Evolutionary conservation across 2,797 vertebrate species (phyloP).

Genomic region (Tangara arthus): DNA sequence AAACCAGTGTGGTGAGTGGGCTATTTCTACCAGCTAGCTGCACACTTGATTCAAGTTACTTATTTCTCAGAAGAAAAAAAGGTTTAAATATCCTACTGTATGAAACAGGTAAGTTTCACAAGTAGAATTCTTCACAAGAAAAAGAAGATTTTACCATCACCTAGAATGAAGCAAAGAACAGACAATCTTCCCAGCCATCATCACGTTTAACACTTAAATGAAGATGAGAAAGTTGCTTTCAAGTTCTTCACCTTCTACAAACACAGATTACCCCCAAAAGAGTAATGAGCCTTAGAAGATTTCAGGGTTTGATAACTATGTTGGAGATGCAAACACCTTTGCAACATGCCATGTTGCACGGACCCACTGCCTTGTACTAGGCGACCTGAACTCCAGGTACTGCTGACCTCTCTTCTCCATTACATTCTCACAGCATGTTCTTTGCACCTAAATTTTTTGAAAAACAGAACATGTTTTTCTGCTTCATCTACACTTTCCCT

Average conservation of each 20-base stretch:
- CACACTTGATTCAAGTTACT: not conserved
- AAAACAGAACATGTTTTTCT: not conserved
- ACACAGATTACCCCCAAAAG: not conserved
- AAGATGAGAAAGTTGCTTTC: not conserved
- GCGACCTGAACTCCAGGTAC: not conserved
- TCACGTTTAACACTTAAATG: not conserved
- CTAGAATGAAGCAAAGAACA: not conserved
- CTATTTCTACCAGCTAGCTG: not conserved
- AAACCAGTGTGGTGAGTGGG: not conserved
- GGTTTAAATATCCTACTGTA: not conserved
- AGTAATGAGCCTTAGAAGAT: not conserved
- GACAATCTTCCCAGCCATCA: not conserved
- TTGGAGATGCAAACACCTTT: not conserved
- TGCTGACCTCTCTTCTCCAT: not conserved
- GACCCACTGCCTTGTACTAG: not conserved
- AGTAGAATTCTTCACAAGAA: not conserved
- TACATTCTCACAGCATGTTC: not conserved
- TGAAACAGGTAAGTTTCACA: not conserved
- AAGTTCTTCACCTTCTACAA: not conserved
- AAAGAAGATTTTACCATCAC: not conserved
- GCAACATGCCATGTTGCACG: not conserved
- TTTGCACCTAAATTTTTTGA: not conserved
- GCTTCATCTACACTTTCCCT: not conserved
- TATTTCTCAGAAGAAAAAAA: not conserved
- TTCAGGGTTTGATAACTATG: not conserved